Conservation (phyloP, 2,797 vertebrate species). For the Crenuchus spilurus region DNA sequence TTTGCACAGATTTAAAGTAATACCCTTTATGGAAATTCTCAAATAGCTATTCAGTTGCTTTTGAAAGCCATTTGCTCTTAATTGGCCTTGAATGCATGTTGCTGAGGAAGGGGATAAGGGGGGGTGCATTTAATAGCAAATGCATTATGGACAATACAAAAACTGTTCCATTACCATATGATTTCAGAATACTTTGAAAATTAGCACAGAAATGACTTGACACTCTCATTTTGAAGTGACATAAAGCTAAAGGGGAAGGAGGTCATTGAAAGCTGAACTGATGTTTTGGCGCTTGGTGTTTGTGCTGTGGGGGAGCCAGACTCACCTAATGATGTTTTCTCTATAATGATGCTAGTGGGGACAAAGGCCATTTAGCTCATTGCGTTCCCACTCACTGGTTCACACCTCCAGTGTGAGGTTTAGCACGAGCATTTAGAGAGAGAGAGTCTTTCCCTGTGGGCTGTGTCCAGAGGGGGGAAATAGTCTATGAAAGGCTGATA, state of each 20-base stretch:
- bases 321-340: constrained; percentile 52
- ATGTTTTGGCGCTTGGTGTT: constrained; percentile 17
- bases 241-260: constrained; percentile 27
- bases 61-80: constrained; percentile 59
- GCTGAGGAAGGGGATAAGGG: constrained; percentile 27
- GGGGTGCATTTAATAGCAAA: constrained; percentile 34
- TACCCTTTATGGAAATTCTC: constrained; percentile 58
- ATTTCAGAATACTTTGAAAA: constrained; percentile 54
- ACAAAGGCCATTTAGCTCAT: constrained; percentile 32
- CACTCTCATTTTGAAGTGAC: constrained; percentile 48
- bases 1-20: constrained; percentile 44
- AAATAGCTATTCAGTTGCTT: constrained; percentile 41
- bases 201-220: constrained; percentile 29
- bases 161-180: constrained; percentile 52
- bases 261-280: constrained; percentile 34
- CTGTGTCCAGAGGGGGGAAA: constrained; percentile 13
- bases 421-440: constrained; percentile 9
- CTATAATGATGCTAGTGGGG: constrained; percentile 29
- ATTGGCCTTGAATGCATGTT: constrained; percentile 45
- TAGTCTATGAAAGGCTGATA: constrained; percentile 11
- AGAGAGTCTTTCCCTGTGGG: neutral
- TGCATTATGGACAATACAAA: constrained; percentile 48
- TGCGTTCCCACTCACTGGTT: constrained; percentile 25
- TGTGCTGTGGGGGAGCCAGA: neutral
- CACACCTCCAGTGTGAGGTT: constrained; percentile 28